Base-by-base conservation (phyloP, 2,888 invertebrate genomes). In the Ornithoptera priamus region DNA sequence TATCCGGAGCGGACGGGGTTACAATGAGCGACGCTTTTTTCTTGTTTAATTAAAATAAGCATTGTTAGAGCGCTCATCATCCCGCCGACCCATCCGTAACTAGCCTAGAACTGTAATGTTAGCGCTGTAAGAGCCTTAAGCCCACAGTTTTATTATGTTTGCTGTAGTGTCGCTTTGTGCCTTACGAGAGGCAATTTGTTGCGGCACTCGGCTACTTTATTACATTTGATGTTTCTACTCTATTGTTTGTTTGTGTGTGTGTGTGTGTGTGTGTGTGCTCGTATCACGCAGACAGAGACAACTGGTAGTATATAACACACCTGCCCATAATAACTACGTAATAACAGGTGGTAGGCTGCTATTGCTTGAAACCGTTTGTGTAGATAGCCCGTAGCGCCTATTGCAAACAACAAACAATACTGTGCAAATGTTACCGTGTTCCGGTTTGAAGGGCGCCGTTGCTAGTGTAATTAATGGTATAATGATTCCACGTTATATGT, bases 131-230 rank as follows among this genome's bases (percentile, higher is more conserved):
- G 18, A 17, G 62, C 24, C 5, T 5, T 36, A 39, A n/a, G 39
- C 12, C 64, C 56, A 64, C 36, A 56, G n/a, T 64, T 64, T 64
- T 64, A 64, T 64, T 56, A 56, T 39, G 36, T 39, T 64, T 57
- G 50, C n/a, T 39, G 7, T 30, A 50, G 36, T 30, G 36, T 39
- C 56, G 36, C 57, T 57, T 64, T 39, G 50, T 50, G 64, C 30
- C 56, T 36, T 65, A 17, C 36, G 30, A 10, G 36, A 24, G 30
- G 36, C 36, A 17, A 18, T 50, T 15, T 10, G n/a, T 60, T 24
- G 60, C 36, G 36, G 18, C 24, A 24, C 36, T 20, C 57, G 20
- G 50, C 17, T 17, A 50, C 18, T 15, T 18, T 50, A 50, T 50
- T 17, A 50, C 50, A 50, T 50, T 50, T 17, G 50, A 50, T 15